Base-by-base conservation (phyloP, 2,888 invertebrate species). In the Archips crataeganus region DNA sequence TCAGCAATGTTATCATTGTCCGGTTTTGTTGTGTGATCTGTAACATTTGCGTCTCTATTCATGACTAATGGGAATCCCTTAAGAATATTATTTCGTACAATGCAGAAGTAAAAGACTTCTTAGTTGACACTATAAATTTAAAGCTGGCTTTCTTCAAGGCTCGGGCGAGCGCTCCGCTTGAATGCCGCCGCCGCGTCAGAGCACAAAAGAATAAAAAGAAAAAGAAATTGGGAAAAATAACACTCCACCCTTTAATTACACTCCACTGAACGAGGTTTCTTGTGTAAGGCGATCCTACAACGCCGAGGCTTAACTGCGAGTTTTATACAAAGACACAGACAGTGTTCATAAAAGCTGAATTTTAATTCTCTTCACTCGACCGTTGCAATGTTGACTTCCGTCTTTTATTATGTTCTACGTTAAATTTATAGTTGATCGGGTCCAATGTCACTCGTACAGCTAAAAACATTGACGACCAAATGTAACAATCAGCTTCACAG, bases 191-290 rank as follows among this genome's bases (percentile, higher is more conserved):
- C 74, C 39, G 42, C 66, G 66, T 23, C 51, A 10, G 51, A 67
- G 76, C 78, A 78, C 77, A 82, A 83, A 82, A 77, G 79, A 83
- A 82, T 82, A 80, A 80, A 84, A 83, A 80, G 76, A 77, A 82
- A 78, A 76, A 75, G 77, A 78, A 78, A 80, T 80, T 79, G 78
- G 83, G 85, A 80, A 85, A 85, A 80, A 77, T 79, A 82, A 84
- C 79, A 77, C 79, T 76, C 77, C 71, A 74, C 76, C 77, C 78
- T 80, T 84, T 85, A 85, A 84, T 85, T 85, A 83, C 80, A 83
- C 78, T 78, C 78, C 75, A 76, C 76, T 77, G 77, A 64, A 69
- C 63, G 63, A 68, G 72, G 63, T 63, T 70, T 39, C 66, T 62
- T 67, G 66, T 67, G 66, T 67, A 42, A 23, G 42, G 57, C 66